Percentiles rank a stretch among this genome's conserved stretches.
phyloP scores from a whole-genome alignment of 1,140 invertebrate species.

The Meteorus sp. region DNA sequence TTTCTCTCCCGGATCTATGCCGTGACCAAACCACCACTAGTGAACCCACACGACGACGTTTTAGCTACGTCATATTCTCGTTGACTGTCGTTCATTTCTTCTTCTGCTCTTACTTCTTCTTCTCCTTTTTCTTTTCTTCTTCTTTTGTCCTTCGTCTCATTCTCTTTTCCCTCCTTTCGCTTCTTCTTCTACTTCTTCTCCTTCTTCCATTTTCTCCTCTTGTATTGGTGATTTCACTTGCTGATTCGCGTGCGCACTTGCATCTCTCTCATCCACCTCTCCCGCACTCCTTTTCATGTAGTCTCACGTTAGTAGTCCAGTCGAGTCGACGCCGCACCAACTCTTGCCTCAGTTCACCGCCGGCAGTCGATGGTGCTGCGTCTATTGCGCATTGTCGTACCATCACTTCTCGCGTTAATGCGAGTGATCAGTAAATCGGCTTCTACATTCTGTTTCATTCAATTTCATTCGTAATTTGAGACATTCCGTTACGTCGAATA shows the following conservation, averaged over 20 bases:
- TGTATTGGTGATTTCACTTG: too few species aligned
- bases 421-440: neutral
- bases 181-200: neutral
- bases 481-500: too few species aligned
- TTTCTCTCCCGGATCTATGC: constrained; percentile 8
- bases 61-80: constrained; percentile 13
- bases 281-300: too few species aligned
- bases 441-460: too few species aligned
- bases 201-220: too few species aligned
- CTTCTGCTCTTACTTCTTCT: too few species aligned
- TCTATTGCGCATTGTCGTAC: neutral
- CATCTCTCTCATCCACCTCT: too few species aligned
- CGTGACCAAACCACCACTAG: constrained; percentile 4
- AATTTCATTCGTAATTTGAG: too few species aligned
- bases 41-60: constrained; percentile 10
- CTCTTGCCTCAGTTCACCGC: constrained; percentile 13
- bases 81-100: neutral
- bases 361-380: constrained; percentile 17
- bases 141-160: too few species aligned
- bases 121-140: neutral
- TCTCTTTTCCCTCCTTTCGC: constrained; percentile 1
- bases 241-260: too few species aligned
- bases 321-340: constrained; percentile 13
- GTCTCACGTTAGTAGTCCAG: too few species aligned
- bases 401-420: neutral